These are phyloP conservation scores for Xiphias gladius DNA, from an alignment of 2,113 vertebrate species.

Conservation along the genomic window DNA sequence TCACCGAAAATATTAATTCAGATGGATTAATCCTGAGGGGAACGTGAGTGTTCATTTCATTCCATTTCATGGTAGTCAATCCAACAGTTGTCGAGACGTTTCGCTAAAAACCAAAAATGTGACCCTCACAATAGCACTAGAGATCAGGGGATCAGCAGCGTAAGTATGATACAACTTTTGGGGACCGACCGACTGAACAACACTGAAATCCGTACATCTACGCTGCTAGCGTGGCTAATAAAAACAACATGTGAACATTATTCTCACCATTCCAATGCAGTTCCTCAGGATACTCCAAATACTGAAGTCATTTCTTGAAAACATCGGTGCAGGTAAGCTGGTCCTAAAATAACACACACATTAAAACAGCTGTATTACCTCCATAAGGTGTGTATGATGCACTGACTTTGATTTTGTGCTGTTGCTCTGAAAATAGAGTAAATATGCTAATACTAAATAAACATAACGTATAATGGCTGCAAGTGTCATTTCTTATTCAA, in stretches of 20 bases:
- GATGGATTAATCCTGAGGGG: too few relatives aligned
- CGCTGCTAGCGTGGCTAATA: background rate
- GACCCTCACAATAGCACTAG: background rate
- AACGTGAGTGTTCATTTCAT: background rate
- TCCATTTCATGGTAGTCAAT: background rate
- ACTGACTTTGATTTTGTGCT: constrained; percentile 2
- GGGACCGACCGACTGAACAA: background rate
- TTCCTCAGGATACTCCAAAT: constrained; percentile 99
- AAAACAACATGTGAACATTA: background rate
- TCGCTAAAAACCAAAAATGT: background rate
- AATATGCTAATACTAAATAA: constrained; percentile 30
- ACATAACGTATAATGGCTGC: constrained; percentile 43
- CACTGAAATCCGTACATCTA: background rate
- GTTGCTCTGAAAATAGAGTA: constrained; percentile 5
- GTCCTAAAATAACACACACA: constrained; percentile 83
- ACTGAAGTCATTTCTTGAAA: constrained; percentile 99
- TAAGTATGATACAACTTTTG: background rate
- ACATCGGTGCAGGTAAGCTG: constrained; percentile 96
- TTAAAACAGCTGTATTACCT: constrained; percentile 4
- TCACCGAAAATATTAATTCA: background rate
- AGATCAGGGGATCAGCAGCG: too few relatives aligned
- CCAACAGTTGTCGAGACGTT: background rate
- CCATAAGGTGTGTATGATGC: background rate
- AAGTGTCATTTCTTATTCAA: constrained; percentile 60
- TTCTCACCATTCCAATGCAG: constrained; percentile 97